Base-by-base conservation (phyloP, 2,797 vertebrate species). In the Anisognathus igniventris region DNA sequence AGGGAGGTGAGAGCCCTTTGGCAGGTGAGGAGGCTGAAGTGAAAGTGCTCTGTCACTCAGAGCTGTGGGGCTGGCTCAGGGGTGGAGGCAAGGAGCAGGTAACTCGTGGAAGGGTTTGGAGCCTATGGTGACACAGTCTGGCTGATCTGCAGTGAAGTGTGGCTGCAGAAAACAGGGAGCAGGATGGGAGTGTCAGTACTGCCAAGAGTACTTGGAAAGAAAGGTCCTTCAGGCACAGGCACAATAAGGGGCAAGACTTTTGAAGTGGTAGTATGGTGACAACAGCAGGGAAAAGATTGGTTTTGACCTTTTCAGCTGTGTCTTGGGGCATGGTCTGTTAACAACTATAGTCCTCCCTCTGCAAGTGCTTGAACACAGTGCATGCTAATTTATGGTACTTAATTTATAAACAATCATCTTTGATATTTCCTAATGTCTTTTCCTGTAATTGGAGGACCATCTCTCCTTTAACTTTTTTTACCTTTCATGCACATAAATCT, bases 1-100 rank as follows among this genome's bases (percentile, higher is more conserved):
- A 68, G 23, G 54, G 77, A 50, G 30, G 15, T 57, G 51, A 47
- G 47, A 84, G 31, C 25, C 45, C 0, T 0, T 9, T 1, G 2
- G 56, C 45, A 31, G 28, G 33, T 2, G 2, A 78, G 45, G 58
- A 61, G 56, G 31, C 1, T 6, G 70, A 57, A 81, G 16, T 51
- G 33, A 30, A 68, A 3, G 7, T 0, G 2, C 7, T 13, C 19
- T 65, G 62, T 54, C 5, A 3, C 28, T 81, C 54, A 19, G 35
- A 50, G 66, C 62, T 72, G 24, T 3, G 3, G 23, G 42, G 19
- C 57, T 84, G 74, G 16, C 8, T 7, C 44, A 9, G 77, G 67
- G 28, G 7, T 1, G 4, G 53, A 62, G 45, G 28, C 9, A 13
- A 86, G 31, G 20, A 92, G 40, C 28, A 30, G 28, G 47, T 39